Percentiles rank a stretch among this genome's conserved stretches.
Conservation (phyloP, 2,113 vertebrate genomes). For the Zosterops hypoxanthus region DNA sequence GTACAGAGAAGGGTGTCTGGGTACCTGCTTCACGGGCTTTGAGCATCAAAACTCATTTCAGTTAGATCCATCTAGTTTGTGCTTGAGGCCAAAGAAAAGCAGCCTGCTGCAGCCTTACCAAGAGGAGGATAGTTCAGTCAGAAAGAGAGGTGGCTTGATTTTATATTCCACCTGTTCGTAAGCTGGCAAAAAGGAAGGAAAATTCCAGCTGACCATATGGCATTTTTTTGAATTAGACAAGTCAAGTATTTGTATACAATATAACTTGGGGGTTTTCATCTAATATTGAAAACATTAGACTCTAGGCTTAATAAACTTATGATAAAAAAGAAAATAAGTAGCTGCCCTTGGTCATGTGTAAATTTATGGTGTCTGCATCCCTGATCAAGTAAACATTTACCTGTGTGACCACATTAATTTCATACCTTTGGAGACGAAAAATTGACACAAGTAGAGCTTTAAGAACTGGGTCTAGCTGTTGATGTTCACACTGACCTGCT, state of each 20-base stretch:
- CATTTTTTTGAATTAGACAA: background rate
- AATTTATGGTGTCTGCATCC: accelerated
- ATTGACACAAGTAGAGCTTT: background rate
- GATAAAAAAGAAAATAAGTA: background rate
- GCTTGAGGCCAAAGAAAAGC: background rate
- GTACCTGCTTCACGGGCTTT: background rate
- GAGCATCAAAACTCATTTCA: background rate
- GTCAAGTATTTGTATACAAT: background rate
- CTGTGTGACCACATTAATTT: background rate
- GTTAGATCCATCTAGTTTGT: background rate
- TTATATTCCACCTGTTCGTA: background rate
- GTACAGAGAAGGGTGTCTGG: background rate
- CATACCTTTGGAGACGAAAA: background rate
- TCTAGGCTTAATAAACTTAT: background rate
- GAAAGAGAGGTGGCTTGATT: background rate
- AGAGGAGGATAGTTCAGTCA: background rate
- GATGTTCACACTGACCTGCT: background rate
- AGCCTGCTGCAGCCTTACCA: background rate
- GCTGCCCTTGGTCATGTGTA: background rate
- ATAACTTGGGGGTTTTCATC: background rate
- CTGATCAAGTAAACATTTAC: background rate
- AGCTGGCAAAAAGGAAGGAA: accelerated
- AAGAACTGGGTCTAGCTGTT: background rate
- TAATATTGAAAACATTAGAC: background rate
- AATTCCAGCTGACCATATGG: background rate